Base-by-base conservation (phyloP, 2,797 vertebrate species). In the Hipposideros larvatus region DNA sequence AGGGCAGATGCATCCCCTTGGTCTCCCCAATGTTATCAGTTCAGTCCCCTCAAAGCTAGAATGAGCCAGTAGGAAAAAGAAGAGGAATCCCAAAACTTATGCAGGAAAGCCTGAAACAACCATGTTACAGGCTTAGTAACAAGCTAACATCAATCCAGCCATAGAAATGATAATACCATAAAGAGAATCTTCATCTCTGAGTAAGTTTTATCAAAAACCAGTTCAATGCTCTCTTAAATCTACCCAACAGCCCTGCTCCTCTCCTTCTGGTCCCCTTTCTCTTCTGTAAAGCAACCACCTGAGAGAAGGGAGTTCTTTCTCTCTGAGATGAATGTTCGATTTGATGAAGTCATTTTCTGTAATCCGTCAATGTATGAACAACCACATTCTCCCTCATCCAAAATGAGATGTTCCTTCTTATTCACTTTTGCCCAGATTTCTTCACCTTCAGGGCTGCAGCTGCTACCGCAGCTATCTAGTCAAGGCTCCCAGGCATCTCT, bases 171-270 rank as follows among this genome's bases (percentile, higher is more conserved):
- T 15, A 79, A 7, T 28, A 19, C 43, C 34, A n/a, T 70, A 26
- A 43, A 65, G 16, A 61, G 37, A 57, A 66, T 65, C 68, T 94
- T 24, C 28, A 57, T 51, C 14, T 55, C 70, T 73, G n/a, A 59
- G 28, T 48, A 87, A 79, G 28, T 31, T 83, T 86, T 53, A 55
- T 75, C 55, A 91, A 95, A 96, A 80, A 65, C 4, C 15, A 78
- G 5, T 57, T 82, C 28, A 86, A n/a, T 13, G 55, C 24, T 43
- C 70, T 93, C 61, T 83, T 68, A 51, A 87, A 85, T 68, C 73
- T 51, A 55, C 31, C 24, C 26, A 59, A 26, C 2, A 26, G 1
- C 24, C n/a, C 34, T 82, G 61, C 11, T 77, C 73, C 48, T 80
- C 73, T 71, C 59, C 41, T 61, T 79, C 77, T 65, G 21, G 8